Percentiles rank a stretch among this genome's conserved stretches.
Conservation (phyloP, 2,797 vertebrate genomes). For the Lepidocolaptes lacrymiger region DNA sequence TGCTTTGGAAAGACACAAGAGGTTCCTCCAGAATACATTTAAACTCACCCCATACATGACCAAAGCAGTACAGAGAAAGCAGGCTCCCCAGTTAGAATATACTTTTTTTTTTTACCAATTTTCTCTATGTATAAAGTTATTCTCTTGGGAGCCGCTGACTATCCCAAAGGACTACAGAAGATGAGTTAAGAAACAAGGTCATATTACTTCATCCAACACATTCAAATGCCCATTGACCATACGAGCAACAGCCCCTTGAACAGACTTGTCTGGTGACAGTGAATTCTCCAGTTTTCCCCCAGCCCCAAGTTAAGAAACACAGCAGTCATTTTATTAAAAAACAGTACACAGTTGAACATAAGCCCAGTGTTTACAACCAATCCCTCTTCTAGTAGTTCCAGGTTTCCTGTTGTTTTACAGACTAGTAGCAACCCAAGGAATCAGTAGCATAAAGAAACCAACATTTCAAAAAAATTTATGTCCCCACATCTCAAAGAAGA, state of each 20-base stretch:
- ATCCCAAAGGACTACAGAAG: neutral
- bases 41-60: neutral
- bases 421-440: constrained; percentile 1
- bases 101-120: neutral
- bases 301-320: constrained; percentile 3
- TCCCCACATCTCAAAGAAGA: neutral
- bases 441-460: constrained; percentile 43
- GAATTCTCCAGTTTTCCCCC: neutral
- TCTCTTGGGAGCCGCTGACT: neutral
- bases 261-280: neutral
- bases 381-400: neutral
- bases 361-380: constrained; percentile 57
- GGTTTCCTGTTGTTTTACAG: neutral
- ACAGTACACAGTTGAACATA: constrained; percentile 9
- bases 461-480: neutral
- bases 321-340: constrained; percentile 59
- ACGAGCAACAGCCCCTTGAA: fast-evolving
- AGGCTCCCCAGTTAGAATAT: neutral
- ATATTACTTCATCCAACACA: neutral
- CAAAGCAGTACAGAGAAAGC: neutral
- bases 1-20: neutral
- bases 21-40: neutral
- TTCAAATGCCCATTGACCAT: neutral
- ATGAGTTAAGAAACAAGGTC: neutral
- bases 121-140: neutral